phyloP scores from a whole-genome alignment of 1,140 invertebrate genomes.

The Oreohelix idahoensis region DNA sequence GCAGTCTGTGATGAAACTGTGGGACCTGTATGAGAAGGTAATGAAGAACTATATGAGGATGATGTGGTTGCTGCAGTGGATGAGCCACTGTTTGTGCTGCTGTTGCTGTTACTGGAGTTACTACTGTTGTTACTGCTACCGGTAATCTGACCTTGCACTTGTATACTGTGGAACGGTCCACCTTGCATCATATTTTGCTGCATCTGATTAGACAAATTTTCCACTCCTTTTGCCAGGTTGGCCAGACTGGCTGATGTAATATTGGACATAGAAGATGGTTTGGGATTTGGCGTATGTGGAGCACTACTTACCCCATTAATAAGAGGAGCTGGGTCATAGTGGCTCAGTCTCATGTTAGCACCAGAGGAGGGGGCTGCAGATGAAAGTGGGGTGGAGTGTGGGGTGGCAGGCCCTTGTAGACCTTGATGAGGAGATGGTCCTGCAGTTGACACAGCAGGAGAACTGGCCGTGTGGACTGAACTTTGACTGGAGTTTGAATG shows the following conservation, averaged over 20 bases:
- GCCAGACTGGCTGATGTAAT: constrained; percentile 72
- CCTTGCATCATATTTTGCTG: constrained; percentile 73
- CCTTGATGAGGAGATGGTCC: constrained; percentile 40
- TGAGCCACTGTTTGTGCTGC: constrained; percentile 35
- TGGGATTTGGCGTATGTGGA: constrained; percentile 53
- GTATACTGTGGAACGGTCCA: constrained; percentile 72
- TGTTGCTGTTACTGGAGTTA: constrained; percentile 41
- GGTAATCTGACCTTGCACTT: constrained; percentile 65
- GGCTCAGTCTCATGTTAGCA: constrained; percentile 65
- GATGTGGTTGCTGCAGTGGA: constrained; percentile 37
- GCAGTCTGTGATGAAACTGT: constrained; percentile 30
- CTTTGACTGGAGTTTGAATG: constrained; percentile 67
- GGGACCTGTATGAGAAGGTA: constrained; percentile 7
- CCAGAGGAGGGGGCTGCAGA: constrained; percentile 60
- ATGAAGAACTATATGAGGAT: constrained; percentile 39
- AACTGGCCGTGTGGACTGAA: constrained; percentile 48
- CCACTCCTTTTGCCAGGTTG: constrained; percentile 72
- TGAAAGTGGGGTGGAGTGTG: constrained; percentile 34
- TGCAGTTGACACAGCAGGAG: constrained; percentile 19
- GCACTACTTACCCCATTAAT: constrained; percentile 45
- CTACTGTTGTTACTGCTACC: constrained; percentile 26
- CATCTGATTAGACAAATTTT: constrained; percentile 72
- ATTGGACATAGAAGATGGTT: constrained; percentile 65
- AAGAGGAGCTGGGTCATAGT: constrained; percentile 63
- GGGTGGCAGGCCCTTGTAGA: constrained; percentile 52